Evolutionary conservation across 2,113 vertebrate genomes (phyloP).

Genomic region (Gymnocephalus cernua): DNA sequence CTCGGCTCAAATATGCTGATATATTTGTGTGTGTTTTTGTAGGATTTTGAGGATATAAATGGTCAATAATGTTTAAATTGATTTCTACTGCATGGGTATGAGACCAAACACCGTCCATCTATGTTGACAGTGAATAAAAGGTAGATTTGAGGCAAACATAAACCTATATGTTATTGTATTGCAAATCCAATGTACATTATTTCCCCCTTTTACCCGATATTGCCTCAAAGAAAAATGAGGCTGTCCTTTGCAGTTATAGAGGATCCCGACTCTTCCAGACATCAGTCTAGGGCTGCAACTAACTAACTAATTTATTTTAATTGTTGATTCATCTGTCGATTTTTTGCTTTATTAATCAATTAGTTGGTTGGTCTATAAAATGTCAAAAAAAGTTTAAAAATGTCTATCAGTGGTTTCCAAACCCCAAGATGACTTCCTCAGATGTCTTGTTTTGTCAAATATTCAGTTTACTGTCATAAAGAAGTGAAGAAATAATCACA

Average conservation of each 20-base stretch:
- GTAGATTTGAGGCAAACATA: neutral
- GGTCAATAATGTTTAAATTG: neutral
- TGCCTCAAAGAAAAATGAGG: neutral
- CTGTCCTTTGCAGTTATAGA: neutral
- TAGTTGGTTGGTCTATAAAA: too few relatives aligned
- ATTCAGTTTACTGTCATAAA: too few relatives aligned
- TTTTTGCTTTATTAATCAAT: too few relatives aligned
- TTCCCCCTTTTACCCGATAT: neutral
- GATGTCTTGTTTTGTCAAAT: too few relatives aligned
- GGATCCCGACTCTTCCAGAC: neutral
- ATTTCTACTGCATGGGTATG: neutral
- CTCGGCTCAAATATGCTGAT: neutral
- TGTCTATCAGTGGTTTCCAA: too few relatives aligned
- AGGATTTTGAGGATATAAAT: neutral
- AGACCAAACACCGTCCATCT: neutral
- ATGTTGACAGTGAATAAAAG: neutral
- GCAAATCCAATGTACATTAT: neutral
- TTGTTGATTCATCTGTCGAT: too few relatives aligned
- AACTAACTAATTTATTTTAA: too few relatives aligned
- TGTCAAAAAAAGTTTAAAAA: too few relatives aligned
- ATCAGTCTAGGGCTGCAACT: neutral
- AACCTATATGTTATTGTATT: neutral
- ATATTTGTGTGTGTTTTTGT: neutral
- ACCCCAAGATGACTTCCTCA: too few relatives aligned
- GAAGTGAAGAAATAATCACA: too few relatives aligned